Percentiles rank a stretch among this genome's conserved stretches.
phyloP scores from a whole-genome alignment of 2,888 invertebrate genomes.

The Aporophyla lueneburgensis region DNA sequence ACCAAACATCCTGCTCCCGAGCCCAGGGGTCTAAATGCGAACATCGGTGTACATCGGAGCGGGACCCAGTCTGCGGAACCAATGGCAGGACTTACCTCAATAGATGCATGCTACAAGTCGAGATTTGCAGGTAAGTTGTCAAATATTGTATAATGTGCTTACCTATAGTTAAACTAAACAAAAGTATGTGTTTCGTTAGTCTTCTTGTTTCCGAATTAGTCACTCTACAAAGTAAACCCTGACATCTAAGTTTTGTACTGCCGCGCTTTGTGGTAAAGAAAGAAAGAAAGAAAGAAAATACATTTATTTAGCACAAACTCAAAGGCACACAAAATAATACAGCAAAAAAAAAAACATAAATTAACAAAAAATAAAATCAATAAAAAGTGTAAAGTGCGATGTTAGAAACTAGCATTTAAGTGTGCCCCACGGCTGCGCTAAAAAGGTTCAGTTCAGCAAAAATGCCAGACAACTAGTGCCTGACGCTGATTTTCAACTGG shows the following conservation, averaged over 20 bases:
- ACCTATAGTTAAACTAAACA: not conserved
- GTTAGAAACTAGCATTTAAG: too few relatives aligned
- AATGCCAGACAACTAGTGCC: too few relatives aligned
- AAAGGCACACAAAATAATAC: too few relatives aligned
- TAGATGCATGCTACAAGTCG: constrained; percentile 94
- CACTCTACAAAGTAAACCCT: not conserved
- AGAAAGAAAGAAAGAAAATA: too few relatives aligned
- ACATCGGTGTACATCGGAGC: constrained; percentile 94
- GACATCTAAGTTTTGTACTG: not conserved
- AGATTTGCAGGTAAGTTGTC: constrained; percentile 92
- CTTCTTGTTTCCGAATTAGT: not conserved
- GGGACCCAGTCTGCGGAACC: constrained; percentile 96
- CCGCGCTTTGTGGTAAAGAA: not conserved
- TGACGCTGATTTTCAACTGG: too few relatives aligned
- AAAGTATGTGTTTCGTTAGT: not conserved
- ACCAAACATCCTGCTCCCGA: constrained; percentile 91
- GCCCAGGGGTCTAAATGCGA: constrained; percentile 93
- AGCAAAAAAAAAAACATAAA: too few relatives aligned
- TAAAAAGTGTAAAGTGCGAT: too few relatives aligned
- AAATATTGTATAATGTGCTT: not conserved
- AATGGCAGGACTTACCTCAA: constrained; percentile 95
- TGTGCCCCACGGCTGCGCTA: too few relatives aligned
- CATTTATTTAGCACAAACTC: too few relatives aligned
- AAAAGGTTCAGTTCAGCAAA: too few relatives aligned
- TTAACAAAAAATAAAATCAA: too few relatives aligned